Conservation (phyloP, 2,888 invertebrate genomes). For the Drosophila acutilabella region DNA sequence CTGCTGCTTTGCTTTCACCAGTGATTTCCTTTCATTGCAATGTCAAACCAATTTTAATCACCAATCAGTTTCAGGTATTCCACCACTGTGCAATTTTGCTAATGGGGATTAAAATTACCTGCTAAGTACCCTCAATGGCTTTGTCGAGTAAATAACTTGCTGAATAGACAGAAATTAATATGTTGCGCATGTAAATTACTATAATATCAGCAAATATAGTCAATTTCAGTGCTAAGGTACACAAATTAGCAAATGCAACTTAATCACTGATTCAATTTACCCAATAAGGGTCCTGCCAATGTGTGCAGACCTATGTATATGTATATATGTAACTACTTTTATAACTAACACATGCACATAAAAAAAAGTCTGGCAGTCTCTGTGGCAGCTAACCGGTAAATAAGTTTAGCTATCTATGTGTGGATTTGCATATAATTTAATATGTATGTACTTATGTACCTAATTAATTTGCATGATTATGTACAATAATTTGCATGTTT, state of each 20-base stretch:
- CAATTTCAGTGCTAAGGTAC: no score
- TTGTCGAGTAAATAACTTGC: neutral
- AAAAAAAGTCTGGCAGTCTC: neutral
- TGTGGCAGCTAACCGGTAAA: slow-evolving; percentile 13
- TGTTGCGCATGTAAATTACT: neutral
- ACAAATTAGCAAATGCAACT: no score
- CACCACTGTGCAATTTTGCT: no score
- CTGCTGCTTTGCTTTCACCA: no score
- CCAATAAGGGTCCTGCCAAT: slow-evolving; percentile 1
- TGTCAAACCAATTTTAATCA: no score
- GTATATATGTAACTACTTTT: neutral
- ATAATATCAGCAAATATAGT: neutral
- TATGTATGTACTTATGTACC: neutral
- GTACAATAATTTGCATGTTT: slow-evolving; percentile 2
- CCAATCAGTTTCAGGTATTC: no score
- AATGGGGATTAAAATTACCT: no score
- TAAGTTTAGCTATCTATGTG: neutral
- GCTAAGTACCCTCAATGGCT: no score
- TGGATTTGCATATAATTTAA: neutral
- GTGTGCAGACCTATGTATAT: neutral
- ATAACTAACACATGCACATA: neutral
- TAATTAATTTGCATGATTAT: slow-evolving; percentile 8
- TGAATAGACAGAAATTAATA: neutral
- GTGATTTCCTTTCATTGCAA: no score
- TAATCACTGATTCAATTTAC: neutral